Percentiles rank a stretch among this genome's conserved stretches.
These are phyloP conservation scores for Brachionus koreanus DNA, from an alignment of 1,140 invertebrate genomes.

Conservation along the genomic window DNA sequence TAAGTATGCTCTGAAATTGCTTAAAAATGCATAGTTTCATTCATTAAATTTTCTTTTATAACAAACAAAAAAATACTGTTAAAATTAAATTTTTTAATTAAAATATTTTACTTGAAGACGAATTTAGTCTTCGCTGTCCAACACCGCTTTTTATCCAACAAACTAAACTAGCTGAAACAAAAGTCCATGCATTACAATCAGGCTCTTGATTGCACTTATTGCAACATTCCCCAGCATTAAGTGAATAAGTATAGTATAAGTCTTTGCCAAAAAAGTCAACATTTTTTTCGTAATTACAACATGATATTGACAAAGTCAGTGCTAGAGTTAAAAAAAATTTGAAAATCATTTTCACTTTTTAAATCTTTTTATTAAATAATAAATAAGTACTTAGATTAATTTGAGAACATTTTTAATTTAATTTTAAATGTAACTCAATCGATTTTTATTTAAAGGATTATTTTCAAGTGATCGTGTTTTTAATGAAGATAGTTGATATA, in stretches of 20 bases:
- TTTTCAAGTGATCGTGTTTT: not conserved
- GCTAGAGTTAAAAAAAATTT: constrained; percentile 1
- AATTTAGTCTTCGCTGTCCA: not conserved
- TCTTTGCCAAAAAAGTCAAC: constrained; percentile 33
- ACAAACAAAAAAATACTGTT: no score
- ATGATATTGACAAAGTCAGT: not conserved
- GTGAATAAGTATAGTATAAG: not conserved
- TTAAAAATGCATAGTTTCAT: no score
- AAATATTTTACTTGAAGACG: not conserved
- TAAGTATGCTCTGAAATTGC: no score
- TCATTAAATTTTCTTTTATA: no score
- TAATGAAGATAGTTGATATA: not conserved
- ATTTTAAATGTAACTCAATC: not conserved
- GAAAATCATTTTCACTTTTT: not conserved
- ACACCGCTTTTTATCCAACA: constrained; percentile 28
- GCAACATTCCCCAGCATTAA: not conserved
- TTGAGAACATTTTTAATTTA: not conserved
- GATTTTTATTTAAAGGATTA: not conserved
- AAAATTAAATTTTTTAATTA: not conserved
- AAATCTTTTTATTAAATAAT: constrained; percentile 34
- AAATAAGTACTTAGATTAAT: not conserved
- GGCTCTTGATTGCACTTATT: not conserved
- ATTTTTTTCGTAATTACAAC: not conserved
- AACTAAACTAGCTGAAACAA: not conserved
- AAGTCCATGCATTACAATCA: constrained; percentile 29